Base-by-base conservation (phyloP, 2,113 vertebrate genomes). In the Syngnathoides biaculeatus region DNA sequence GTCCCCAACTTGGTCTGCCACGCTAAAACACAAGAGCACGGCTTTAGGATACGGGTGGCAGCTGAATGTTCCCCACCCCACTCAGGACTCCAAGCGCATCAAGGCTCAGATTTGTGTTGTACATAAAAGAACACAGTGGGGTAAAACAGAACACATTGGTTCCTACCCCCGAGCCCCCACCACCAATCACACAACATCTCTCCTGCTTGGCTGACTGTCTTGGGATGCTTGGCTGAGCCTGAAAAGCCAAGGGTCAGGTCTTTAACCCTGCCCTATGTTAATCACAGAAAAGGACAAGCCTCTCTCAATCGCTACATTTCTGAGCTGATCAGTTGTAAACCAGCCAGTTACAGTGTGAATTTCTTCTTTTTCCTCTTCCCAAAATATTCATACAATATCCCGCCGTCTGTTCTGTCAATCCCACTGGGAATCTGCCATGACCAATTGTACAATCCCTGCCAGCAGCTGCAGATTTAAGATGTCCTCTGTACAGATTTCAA, bases 401-500 rank as follows among this genome's bases (percentile, higher is more conserved):
- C 63, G 42, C 78, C 69, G 48, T 71, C 68, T 76, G 62, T 68
- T 75, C 39, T 8, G 69, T 48, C 72, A 57, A 27, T 72, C 64
- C 67, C 68, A 73, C 65, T 74, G 67, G 65, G 76, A 65, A 58
- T 71, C 74, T 69, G 76, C 86, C 80, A 55, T 90, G 84, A 87
- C 87, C 80, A 81, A 85, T 87, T 27, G 60, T 43, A 88, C 83
- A 85, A 83, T 86, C 79, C 35, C 63, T 58, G 80, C 71, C 40
- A 73, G 79, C 83, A 89, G 86, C 86, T 90, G 87, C 83, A 79
- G 77, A 83, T 78, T 79, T 73, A 68, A 84, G 74, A 80, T 76
- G 75, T 77, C 75, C 68, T 76, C 68, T 22, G 13, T 61, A 61
- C 35, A 38, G 38, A 60, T 71, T 60, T 72, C 42, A 27, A 22